Evolutionary conservation across 2,888 invertebrate species (phyloP), one percentile per base, ranked within the genome.

Genomic region (Dryobota labecula): DNA sequence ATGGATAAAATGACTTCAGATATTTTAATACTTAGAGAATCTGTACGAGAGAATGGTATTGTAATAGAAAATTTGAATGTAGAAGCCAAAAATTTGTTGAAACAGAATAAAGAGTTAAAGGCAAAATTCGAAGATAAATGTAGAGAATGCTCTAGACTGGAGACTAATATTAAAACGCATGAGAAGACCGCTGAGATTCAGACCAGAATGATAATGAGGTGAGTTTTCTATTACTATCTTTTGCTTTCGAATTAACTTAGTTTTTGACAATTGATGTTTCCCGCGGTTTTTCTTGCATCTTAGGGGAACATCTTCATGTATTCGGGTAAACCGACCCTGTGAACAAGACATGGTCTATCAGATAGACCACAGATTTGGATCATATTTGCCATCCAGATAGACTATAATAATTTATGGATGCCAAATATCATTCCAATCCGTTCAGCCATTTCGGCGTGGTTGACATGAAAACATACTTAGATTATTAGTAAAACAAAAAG

Each of bases 161-260:
- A 94, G 64, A 90, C 87, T 13, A 96, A 96, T 80, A 94, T 94
- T 7, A 96, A 94, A 83, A 95, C 94, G 0, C 94, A 94, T 58
- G 94, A 95, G 74, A 95, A 94, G 80, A 92, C 95, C 0, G 93
- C 93, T 0, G 92, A 94, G 86, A 91, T 95, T 78, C 95, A 95
- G 78, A 93, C 89, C 76, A 92, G 89, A 72, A 95, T 94, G 87
- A 94, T 95, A 53, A 92, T 86, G 49, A 95, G 94, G 96, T 95
- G 33, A 81, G 79, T 63, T 36, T n/a, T 24, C 1, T 13, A 27
- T 9, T 30, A 7, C n/a, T 15, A 13, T n/a, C 2, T 13, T 18
- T 30, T 41, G 58, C 24, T 33, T 62, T 66, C 20, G 1, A 24
- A 24, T 33, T 58, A 41, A 41, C 15, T 41, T 33, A 9, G 24